Base-by-base conservation (phyloP, 2,113 vertebrate species). In the Eidolon helvum region DNA sequence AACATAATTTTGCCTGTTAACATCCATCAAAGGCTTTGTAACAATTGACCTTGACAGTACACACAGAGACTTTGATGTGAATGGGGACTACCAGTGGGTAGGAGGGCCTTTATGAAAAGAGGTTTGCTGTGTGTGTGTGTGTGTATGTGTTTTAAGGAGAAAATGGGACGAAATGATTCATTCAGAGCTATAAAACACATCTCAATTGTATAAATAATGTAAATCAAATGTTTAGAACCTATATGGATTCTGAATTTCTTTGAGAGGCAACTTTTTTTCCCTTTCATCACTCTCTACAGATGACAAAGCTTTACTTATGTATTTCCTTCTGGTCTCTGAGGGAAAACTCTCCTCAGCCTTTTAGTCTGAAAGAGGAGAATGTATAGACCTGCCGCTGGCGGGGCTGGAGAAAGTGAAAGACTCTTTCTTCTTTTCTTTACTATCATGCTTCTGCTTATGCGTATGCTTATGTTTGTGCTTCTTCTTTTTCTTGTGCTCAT, bases 401-500 rank as follows among this genome's bases (percentile, higher is more conserved):
- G 99, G 99, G 97, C 99, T 99, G 96, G 99, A 99, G 98, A 99
- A 99, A 43, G 98, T 79, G 92, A 99, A 99, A 0, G 99, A 97
- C 97, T 99, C 99, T 82, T 99, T 98, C 68, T 99, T 99, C 87
- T 99, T 99, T 68, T 99, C 99, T 18, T 99, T 99, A 40, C 98
- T 99, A 16, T 99, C 99, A 18, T 99, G 99, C 98, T 99, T 99
- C 85, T 99, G 99, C 87, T 99, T 99, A 97, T 99, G 99, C 12
- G 99, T 99, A 78, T 99, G 99, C 69, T 99, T 99, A 97, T 99
- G 99, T 98, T 99, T 99, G 45, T 48, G 45, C 98, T 99, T 99
- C 98, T 99, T 99, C 98, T 99, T 99, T 98, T 99, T 99, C 98
- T 99, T 99, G 96, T 99, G 99, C 95, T 99, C 99, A 0, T 99